These are phyloP conservation scores for Paramisgurnus dabryanus DNA, from an alignment of 2,113 vertebrate genomes.

Conservation along the genomic window DNA sequence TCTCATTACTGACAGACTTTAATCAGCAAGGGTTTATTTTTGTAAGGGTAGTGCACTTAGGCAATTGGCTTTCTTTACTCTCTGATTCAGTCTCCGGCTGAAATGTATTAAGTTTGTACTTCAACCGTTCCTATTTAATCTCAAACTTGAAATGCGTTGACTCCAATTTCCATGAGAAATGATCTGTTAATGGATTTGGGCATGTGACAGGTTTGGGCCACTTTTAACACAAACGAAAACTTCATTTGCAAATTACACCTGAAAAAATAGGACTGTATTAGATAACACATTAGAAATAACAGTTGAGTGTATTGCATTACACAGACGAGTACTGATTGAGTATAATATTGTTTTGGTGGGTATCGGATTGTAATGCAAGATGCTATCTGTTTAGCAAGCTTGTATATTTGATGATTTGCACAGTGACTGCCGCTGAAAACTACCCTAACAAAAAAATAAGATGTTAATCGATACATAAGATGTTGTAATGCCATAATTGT, in stretches of 20 bases:
- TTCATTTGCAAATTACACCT: slow-evolving; percentile 37
- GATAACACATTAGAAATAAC: slow-evolving; percentile 27
- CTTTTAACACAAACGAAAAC: slow-evolving; percentile 41
- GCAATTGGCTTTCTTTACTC: slow-evolving; percentile 62
- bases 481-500: too few species aligned
- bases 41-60: slow-evolving; percentile 69
- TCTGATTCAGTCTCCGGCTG: slow-evolving; percentile 47
- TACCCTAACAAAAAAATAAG: too few species aligned
- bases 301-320: slow-evolving; percentile 16
- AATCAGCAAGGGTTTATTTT: slow-evolving; percentile 71
- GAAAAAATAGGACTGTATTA: slow-evolving; percentile 29
- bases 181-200: slow-evolving; percentile 48
- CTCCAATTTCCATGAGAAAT: slow-evolving; percentile 61
- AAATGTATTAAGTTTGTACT: slow-evolving; percentile 70
- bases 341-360: background rate
- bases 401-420: background rate
- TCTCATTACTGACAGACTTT: slow-evolving; percentile 71
- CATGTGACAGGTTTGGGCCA: slow-evolving; percentile 50
- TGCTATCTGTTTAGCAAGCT: background rate
- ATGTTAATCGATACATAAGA: background rate
- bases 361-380: background rate
- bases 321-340: background rate
- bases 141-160: slow-evolving; percentile 68
- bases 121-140: slow-evolving; percentile 68
- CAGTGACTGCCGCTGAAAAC: background rate